Conservation (phyloP, 2,113 vertebrate species). For the Archilochus colubris region DNA sequence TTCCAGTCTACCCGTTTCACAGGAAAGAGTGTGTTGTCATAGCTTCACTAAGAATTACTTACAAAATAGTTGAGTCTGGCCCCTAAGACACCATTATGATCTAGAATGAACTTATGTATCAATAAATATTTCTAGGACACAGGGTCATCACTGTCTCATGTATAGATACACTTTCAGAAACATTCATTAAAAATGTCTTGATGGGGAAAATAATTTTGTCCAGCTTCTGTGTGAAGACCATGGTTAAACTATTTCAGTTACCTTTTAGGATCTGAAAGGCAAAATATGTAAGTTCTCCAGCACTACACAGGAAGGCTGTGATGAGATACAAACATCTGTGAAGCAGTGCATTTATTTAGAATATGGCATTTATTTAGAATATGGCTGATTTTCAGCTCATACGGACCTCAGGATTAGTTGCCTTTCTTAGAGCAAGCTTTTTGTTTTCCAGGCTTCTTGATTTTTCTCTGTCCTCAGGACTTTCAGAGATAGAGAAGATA, state of each 20-base stretch:
- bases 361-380: not conserved
- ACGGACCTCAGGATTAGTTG: not conserved
- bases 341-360: not conserved
- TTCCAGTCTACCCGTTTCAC: not conserved
- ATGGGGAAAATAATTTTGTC: not conserved
- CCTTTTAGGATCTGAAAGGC: not conserved
- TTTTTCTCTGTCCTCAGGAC: not conserved
- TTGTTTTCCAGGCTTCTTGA: not conserved
- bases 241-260: not conserved
- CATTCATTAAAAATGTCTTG: not conserved
- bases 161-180: not conserved
- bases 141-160: not conserved
- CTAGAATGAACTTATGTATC: not conserved
- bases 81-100: not conserved
- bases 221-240: not conserved
- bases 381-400: not conserved
- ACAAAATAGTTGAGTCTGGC: not conserved
- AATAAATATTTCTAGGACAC: not conserved
- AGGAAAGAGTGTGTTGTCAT: not conserved
- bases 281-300: not conserved
- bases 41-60: not conserved
- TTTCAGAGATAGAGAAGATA: not conserved
- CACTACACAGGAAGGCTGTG: not conserved
- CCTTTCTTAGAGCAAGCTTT: not conserved
- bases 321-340: not conserved